These are phyloP conservation scores for Argyra leucocephala DNA, from an alignment of 2,888 invertebrate genomes.

Conservation along the genomic window DNA sequence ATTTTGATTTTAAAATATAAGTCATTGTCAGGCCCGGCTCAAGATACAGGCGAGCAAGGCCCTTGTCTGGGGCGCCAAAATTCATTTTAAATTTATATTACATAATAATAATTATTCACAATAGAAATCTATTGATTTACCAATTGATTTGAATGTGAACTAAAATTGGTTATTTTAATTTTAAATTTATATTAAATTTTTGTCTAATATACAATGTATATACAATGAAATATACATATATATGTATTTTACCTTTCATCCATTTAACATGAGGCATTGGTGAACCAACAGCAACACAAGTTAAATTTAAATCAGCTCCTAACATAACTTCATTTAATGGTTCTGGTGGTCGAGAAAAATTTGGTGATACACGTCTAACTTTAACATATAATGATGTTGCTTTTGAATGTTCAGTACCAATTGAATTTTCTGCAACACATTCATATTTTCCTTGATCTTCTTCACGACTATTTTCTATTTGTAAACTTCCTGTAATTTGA, in stretches of 20 bases:
- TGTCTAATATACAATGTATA: too few relatives aligned
- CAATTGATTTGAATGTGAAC: too few relatives aligned
- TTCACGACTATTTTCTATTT: constrained; percentile 81
- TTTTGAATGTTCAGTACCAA: constrained; percentile 88
- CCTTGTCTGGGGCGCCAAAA: too few relatives aligned
- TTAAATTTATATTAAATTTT: too few relatives aligned
- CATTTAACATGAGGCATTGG: constrained; percentile 97
- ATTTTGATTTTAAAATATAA: too few relatives aligned
- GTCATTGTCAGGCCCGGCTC: too few relatives aligned
- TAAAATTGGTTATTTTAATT: too few relatives aligned
- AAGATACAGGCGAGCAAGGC: too few relatives aligned
- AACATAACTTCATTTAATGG: constrained; percentile 80
- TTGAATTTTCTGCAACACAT: constrained; percentile 87
- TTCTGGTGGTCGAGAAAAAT: constrained; percentile 87
- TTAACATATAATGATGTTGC: constrained; percentile 84
- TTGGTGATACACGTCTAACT: constrained; percentile 91
- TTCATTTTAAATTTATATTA: too few relatives aligned
- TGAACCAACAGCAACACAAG: constrained; percentile 94
- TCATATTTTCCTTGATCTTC: constrained; percentile 93
- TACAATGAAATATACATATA: too few relatives aligned
- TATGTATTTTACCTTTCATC: constrained; percentile 58
- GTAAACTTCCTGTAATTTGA: constrained; percentile 47
- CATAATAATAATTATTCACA: too few relatives aligned
- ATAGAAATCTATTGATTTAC: too few relatives aligned
- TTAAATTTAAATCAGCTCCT: constrained; percentile 81